A percentile compares a stretch with the other conserved stretches of the same genome.
These are phyloP conservation scores for Syngnathoides biaculeatus DNA, from an alignment of 2,113 vertebrate genomes.

Conservation along the genomic window DNA sequence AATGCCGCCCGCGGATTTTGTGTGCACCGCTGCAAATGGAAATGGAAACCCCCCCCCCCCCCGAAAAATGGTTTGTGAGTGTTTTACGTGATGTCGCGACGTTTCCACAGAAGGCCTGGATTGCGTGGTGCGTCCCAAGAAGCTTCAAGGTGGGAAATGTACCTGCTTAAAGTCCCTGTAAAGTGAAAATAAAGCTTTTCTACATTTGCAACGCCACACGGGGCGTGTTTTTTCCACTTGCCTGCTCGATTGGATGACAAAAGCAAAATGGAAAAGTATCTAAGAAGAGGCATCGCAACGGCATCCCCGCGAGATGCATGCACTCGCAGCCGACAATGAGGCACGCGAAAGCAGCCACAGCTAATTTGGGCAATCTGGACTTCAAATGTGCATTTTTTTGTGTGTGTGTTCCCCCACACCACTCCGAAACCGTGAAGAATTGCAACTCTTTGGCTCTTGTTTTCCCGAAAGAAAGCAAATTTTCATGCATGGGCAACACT, in stretches of 20 bases:
- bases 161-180: not conserved
- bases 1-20: constrained; percentile 19
- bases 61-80: constrained; percentile 18
- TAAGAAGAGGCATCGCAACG: too few species aligned
- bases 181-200: not conserved
- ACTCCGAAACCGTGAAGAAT: not conserved
- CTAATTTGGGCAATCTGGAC: not conserved
- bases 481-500: not conserved
- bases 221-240: too few species aligned
- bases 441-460: not conserved
- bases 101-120: constrained; percentile 33
- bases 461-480: not conserved
- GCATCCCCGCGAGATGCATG: too few species aligned
- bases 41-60: too few species aligned
- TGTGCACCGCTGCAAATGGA: not conserved
- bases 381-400: constrained; percentile 1
- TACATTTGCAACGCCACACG: too few species aligned
- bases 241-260: too few species aligned
- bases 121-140: too few species aligned
- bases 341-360: not conserved
- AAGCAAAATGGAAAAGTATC: too few species aligned
- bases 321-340: too few species aligned
- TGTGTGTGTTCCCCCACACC: not conserved
- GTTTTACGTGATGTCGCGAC: constrained; percentile 39
- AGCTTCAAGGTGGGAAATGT: too few species aligned